Conservation (phyloP, 2,888 invertebrate genomes). For the Ectemnius cavifrons region DNA sequence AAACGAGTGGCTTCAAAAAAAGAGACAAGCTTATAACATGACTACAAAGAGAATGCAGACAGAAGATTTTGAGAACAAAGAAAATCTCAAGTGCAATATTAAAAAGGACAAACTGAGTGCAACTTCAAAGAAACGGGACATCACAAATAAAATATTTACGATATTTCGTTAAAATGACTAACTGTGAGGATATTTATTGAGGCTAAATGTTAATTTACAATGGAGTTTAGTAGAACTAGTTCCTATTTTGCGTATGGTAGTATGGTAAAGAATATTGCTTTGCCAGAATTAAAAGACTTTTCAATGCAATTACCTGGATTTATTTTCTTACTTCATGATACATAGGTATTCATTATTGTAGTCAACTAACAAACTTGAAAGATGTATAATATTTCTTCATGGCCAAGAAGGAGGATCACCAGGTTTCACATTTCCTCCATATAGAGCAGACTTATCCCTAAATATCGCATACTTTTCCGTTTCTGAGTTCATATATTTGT, state of each 20-base stretch:
- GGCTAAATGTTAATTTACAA: too few relatives aligned
- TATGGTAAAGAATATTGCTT: neutral
- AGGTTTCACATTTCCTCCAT: slow-evolving; percentile 83
- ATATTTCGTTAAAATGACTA: slow-evolving; percentile 66
- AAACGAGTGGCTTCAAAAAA: slow-evolving; percentile 71
- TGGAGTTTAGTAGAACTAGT: too few relatives aligned
- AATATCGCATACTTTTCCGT: slow-evolving; percentile 85
- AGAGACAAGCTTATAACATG: slow-evolving; percentile 69
- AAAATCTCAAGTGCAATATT: slow-evolving; percentile 57
- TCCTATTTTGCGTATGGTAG: too few relatives aligned
- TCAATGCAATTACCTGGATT: too few relatives aligned
- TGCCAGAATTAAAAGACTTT: neutral
- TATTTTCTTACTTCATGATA: neutral
- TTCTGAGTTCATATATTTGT: slow-evolving; percentile 84
- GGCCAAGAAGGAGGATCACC: slow-evolving; percentile 89
- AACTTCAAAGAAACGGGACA: slow-evolving; percentile 59
- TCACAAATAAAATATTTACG: slow-evolving; percentile 67
- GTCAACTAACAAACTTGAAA: neutral
- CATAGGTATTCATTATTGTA: neutral
- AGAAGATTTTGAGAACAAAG: slow-evolving; percentile 64
- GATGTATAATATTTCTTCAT: slow-evolving; percentile 65
- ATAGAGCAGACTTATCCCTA: slow-evolving; percentile 89
- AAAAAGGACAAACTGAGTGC: slow-evolving; percentile 54
- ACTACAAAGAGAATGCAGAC: slow-evolving; percentile 55
- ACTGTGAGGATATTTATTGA: neutral